A percentile compares a stretch with the other conserved stretches of the same genome.
phyloP scores from a whole-genome alignment of 2,113 vertebrate species.

The Zootoca vivipara region DNA sequence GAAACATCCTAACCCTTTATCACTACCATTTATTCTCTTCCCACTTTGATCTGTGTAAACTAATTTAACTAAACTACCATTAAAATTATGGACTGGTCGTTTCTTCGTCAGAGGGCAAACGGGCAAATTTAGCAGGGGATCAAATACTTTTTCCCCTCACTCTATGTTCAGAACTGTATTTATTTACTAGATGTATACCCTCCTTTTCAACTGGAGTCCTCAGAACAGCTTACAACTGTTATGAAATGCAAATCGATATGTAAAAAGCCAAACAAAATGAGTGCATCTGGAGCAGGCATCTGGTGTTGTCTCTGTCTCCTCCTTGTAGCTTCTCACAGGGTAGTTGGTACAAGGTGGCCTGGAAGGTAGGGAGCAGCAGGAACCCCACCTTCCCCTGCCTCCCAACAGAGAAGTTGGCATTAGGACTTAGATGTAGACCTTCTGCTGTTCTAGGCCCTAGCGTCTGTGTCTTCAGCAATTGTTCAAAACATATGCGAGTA shows the following conservation, averaged over 20 bases:
- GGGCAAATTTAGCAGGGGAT: too few relatives aligned
- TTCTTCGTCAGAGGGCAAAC: too few relatives aligned
- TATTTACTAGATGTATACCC: neutral
- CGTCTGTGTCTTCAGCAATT: neutral
- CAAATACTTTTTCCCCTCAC: too few relatives aligned
- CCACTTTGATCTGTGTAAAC: neutral
- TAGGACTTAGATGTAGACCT: neutral
- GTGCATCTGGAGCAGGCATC: neutral
- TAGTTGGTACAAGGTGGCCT: too few relatives aligned
- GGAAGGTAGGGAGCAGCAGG: neutral
- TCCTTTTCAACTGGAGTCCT: neutral
- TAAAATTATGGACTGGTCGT: too few relatives aligned
- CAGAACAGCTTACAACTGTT: neutral
- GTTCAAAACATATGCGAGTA: neutral
- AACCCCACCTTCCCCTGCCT: neutral
- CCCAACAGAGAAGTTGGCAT: neutral
- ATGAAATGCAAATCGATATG: neutral
- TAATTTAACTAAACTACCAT: too few relatives aligned
- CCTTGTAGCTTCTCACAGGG: neutral
- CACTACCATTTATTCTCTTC: neutral
- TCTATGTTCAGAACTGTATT: neutral
- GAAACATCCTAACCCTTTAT: neutral
- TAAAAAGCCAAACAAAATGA: neutral
- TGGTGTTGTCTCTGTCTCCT: too few relatives aligned
- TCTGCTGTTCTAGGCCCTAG: neutral